phyloP scores from a whole-genome alignment of 2,888 invertebrate genomes.

The Arctia plantaginis region DNA sequence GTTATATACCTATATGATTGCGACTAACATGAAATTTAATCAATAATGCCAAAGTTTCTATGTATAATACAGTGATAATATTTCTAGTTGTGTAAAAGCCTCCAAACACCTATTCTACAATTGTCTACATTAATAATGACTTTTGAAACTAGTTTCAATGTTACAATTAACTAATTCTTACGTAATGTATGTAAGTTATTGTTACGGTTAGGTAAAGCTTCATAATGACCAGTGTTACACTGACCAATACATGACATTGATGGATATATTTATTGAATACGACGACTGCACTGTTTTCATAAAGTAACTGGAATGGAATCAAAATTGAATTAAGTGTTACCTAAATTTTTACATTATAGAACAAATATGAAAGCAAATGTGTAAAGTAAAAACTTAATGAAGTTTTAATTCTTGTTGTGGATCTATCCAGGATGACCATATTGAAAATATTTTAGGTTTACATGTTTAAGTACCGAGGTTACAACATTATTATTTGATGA shows the following conservation, averaged over 20 bases:
- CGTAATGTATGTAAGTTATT: conserved; percentile 76
- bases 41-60: conserved; percentile 63
- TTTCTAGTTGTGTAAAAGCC: conserved; percentile 83
- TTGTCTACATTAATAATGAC: conserved; percentile 64
- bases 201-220: conserved; percentile 81
- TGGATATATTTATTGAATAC: conserved; percentile 43
- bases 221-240: conserved; percentile 55
- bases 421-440: neutral
- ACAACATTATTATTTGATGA: too few relatives aligned
- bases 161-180: conserved; percentile 64
- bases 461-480: neutral
- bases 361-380: neutral
- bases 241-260: conserved; percentile 44
- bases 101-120: conserved; percentile 83
- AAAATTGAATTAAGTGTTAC: conserved; percentile 19
- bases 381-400: neutral
- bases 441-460: neutral
- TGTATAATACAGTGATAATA: conserved; percentile 77
- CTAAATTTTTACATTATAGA: neutral
- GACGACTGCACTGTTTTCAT: conserved; percentile 11
- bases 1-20: conserved; percentile 57
- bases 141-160: conserved; percentile 61
- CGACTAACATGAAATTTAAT: conserved; percentile 73
- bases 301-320: conserved; percentile 38
- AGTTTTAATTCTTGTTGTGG: neutral